Evolutionary conservation across 2,113 vertebrate species (phyloP), one percentile per base, ranked within the genome.

Genomic region (Zapornia atra): DNA sequence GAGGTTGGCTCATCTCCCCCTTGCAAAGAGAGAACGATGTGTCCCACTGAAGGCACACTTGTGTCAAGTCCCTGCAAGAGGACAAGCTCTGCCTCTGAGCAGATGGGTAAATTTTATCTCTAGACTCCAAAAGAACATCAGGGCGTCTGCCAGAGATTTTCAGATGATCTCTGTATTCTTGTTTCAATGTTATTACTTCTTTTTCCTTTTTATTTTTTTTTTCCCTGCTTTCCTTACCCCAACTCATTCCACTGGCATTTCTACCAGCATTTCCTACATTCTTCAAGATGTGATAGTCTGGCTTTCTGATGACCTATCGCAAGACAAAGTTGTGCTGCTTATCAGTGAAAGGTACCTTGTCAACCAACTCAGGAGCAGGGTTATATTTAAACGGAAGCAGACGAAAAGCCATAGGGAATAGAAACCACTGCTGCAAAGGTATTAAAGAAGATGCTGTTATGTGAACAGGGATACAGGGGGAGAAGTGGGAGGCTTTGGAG

Each of bases 301-400:
- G 64, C 88, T 97, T 89, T 77, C 79, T 65, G 72, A 92, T 84
- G 96, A 96, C 90, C 86, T 82, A 79, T 81, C 1, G 0, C 86
- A 90, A 95, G 88, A 94, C 82, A 84, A 96, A 94, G 81, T 68
- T 90, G 82, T 86, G 31, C 72, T 81, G 75, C 95, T 97, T 97
- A 95, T 97, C 96, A 94, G 78, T 94, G 94, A 92, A 94, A 95
- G 91, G 92, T 95, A 91, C 69, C 86, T 96, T 95, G 93, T 96
- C 94, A 96, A 33, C 81, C 1, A 4, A 16, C 80, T 80, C 13
- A 2, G 75, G n/a, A 87, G 51, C 78, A 65, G 78, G 75, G 84
- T 61, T 92, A 16, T 38, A 94, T 95, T 96, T 86, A 97, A 95
- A 91, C 12, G 29, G 79, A 88, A 92, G 70, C 81, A 70, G 87